Base-by-base conservation (phyloP, 2,113 vertebrate species). In the Alces alces region DNA sequence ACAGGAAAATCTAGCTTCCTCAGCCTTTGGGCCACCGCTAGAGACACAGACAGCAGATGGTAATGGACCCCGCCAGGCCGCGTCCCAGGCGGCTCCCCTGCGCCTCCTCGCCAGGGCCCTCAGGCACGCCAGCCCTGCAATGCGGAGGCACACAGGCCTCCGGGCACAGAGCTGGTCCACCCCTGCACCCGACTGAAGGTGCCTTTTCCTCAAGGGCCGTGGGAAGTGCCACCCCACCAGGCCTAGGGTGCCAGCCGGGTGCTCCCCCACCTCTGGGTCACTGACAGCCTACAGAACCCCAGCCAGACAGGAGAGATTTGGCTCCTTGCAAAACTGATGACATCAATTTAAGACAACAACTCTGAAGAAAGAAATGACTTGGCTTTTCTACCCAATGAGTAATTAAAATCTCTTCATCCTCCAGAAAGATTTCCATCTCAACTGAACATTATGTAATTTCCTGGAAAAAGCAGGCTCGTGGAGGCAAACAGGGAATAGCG, bases 1-100 rank as follows among this genome's bases (percentile, higher is more conserved):
- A 66, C 95, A 61, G 95, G 96, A 8, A 97, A 61, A 78, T 96
- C 95, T 84, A 85, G 94, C 95, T 96, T 95, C 96, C 94, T 97
- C 95, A 96, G 96, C 64, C 91, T 96, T 14, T 96, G 95, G 28
- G 91, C 97, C 97, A 97, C 82, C 33, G 33, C 96, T 95, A 19
- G 61, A 80, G 83, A 97, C 19, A 96, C 0, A 98, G 92, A 97
- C 80, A 45, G 93, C 25, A 15, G 78, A 2, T 33, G 2, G 12
- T 88, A 28, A 93, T 80, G 1, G 57, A 8, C 70, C 89, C 90
- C 28, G 33, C 7, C 73, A 96, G n/a, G 39, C 64, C 64, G 3
- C 1, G 0, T 4, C 47, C 84, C 89, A 36, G 8, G 33, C 7
- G 19, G 64, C 64, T 87, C 60, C 43, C 89, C 64, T 12, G 54